Conservation (phyloP, 2,113 vertebrate species). For the Amphiprion percula region DNA sequence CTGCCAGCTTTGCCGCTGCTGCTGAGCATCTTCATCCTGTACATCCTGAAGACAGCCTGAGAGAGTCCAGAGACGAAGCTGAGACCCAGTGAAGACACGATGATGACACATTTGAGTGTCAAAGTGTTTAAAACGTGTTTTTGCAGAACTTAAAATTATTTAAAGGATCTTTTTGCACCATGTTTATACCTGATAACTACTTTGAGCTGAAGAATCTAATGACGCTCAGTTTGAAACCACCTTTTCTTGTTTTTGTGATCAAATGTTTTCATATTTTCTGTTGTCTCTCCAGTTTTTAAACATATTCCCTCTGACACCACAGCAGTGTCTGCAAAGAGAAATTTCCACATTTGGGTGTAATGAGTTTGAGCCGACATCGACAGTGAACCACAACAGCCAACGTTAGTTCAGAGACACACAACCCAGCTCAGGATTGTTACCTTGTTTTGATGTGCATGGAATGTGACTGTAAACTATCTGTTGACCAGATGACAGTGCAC, state of each 20-base stretch:
- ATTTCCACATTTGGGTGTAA: too few species aligned
- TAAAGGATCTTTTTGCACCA: constrained; percentile 10
- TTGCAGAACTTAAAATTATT: background rate
- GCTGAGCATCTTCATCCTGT: constrained; percentile 35
- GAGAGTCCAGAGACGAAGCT: background rate
- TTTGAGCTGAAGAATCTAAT: background rate
- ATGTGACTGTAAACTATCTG: background rate
- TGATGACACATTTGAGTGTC: constrained; percentile 40
- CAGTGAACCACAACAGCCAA: too few species aligned
- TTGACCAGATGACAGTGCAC: background rate
- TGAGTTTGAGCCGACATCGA: too few species aligned
- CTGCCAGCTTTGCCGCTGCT: constrained; percentile 47
- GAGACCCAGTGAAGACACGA: background rate
- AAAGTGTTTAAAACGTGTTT: background rate
- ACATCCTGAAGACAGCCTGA: constrained; percentile 18
- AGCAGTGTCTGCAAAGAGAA: too few species aligned
- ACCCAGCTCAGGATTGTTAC: too few species aligned
- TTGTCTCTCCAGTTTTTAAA: background rate
- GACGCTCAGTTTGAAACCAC: background rate
- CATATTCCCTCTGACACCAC: too few species aligned
- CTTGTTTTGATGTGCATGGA: background rate
- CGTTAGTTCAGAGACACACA: too few species aligned
- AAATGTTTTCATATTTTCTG: background rate
- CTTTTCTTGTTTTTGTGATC: background rate
- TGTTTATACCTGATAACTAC: constrained; percentile 1